These are phyloP conservation scores for Rhyacophila evoluta DNA, from an alignment of 2,888 invertebrate species.

Conservation along the genomic window DNA sequence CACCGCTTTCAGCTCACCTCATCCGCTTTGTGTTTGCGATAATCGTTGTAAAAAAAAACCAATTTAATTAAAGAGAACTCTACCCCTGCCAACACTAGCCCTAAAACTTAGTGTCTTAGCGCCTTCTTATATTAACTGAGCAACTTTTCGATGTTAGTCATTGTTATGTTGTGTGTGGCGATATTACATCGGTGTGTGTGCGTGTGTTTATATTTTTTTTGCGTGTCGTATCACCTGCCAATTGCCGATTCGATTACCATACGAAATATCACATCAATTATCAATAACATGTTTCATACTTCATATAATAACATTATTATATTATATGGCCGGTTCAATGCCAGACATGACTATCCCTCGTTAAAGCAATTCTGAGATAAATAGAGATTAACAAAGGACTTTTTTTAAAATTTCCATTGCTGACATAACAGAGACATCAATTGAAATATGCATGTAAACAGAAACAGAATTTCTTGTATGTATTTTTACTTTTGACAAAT, in stretches of 20 bases:
- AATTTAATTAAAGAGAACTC: not conserved
- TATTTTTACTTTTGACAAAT: no score
- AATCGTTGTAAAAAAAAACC: conserved; percentile 26
- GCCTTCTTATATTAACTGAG: not conserved
- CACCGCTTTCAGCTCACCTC: conserved; percentile 49
- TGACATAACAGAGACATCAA: no score
- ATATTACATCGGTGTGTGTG: conserved; percentile 29
- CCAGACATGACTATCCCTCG: no score
- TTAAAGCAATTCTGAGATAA: no score
- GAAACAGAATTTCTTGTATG: no score
- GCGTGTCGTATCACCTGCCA: not conserved
- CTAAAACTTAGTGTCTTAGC: conserved; percentile 5
- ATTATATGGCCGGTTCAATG: no score
- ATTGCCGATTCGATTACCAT: not conserved
- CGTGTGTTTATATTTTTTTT: not conserved
- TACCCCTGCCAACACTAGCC: not conserved
- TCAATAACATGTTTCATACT: no score
- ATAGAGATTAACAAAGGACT: no score
- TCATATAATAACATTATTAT: no score
- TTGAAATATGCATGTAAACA: no score
- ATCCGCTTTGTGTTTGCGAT: conserved; percentile 50
- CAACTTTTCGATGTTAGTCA: conserved; percentile 23
- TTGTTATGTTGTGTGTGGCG: conserved; percentile 3
- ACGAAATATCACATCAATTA: no score
- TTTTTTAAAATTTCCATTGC: no score